These are phyloP conservation scores for Dipodomys ordii DNA, from an alignment of 2,113 vertebrate species.

Conservation along the genomic window DNA sequence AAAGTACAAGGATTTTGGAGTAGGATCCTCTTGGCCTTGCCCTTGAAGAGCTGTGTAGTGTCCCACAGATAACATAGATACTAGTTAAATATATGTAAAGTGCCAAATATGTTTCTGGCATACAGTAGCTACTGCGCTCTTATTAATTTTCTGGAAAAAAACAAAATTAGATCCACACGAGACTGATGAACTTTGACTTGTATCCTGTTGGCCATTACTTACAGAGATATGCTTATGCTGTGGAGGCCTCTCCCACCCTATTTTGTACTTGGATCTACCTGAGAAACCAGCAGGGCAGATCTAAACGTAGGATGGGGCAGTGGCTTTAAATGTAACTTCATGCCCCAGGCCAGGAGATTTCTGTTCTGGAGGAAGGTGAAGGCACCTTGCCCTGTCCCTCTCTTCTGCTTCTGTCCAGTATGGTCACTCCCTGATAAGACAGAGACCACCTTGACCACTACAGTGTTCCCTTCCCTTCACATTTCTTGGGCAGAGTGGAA, in stretches of 20 bases:
- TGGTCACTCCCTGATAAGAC: too few species aligned
- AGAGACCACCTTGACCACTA: background rate
- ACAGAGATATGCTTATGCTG: background rate
- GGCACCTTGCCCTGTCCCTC: background rate
- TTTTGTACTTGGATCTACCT: background rate
- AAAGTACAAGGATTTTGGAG: background rate
- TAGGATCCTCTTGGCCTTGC: background rate
- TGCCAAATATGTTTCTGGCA: background rate
- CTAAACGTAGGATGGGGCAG: background rate
- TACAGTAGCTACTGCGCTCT: background rate
- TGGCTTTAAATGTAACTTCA: background rate
- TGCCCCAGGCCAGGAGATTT: background rate
- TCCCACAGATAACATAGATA: background rate
- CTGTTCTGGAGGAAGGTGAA: too few species aligned
- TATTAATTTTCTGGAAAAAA: background rate
- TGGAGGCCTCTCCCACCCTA: background rate
- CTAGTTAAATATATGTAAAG: background rate
- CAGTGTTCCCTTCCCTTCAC: background rate
- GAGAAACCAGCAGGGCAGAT: slow-evolving; percentile 15
- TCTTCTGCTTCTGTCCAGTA: background rate
- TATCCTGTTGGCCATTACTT: background rate
- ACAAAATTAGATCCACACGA: background rate
- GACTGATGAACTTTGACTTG: background rate
- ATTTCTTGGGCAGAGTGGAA: background rate
- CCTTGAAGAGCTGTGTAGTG: background rate